Base-by-base conservation (phyloP, 2,888 invertebrate species). In the Eledona agricola region DNA sequence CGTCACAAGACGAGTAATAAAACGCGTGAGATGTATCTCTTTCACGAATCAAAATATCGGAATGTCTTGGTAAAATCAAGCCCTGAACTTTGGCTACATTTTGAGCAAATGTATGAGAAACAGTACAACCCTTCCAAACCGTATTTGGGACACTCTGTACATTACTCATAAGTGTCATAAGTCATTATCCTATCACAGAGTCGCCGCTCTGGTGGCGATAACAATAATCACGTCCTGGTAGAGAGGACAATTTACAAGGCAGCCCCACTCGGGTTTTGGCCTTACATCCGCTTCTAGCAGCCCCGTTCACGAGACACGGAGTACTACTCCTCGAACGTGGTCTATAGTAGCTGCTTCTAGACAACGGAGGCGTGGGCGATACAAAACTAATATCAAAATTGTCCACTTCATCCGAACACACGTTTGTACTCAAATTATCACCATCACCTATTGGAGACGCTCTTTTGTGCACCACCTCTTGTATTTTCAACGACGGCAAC, bases 211-310 rank as follows among this genome's bases (percentile, higher is more conserved):
- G 71, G 66, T 77, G 77, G 15, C 74, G 65, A 51, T 69, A 66
- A 59, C 77, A 77, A 56, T 55, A 75, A 57, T 75, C 72, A 25
- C 73, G 60, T 12, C 76, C 77, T 15, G 67, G 60, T 16, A 70
- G 11, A 11, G 71, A 55, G 4, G 60, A 59, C 35, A 75, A 54
- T 59, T 74, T 76, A 53, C 77, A 77, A 12, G 71, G 71, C 1
- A 73, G 74, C 4, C 77, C 77, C 31, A 66, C 40, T 40, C 75
- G 60, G 12, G 77, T 77, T 58, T 52, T 71, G 1, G 73, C 76
- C 13, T 53, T 50, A 53, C 77, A 77, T 6, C 51, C 43, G 4
- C 55, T 57, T 53, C 59, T 71, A 2, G 54, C 47, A n/a, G 60
- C 54, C 20, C 58, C 59, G 49, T 71, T 72, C 20, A 67, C 37